Evolutionary conservation across 1,140 invertebrate species (phyloP), one percentile per base, ranked within the genome.

Genomic region (Leucophenga varia): DNA sequence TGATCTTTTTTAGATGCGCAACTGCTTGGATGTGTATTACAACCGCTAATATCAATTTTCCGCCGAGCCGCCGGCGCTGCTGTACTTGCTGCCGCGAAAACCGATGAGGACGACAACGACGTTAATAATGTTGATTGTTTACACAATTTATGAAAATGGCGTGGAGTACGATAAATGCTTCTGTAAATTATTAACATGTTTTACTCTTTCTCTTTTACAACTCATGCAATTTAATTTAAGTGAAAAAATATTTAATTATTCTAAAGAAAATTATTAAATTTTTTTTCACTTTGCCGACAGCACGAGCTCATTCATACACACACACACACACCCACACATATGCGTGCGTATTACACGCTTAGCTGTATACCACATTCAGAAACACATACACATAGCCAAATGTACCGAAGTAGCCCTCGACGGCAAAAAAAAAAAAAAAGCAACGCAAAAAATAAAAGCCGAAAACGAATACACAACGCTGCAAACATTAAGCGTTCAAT

Each of bases 171-270:
- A 55, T 53, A 70, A 54, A 69, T 40, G 16, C 54, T 59, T 52
- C 65, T 69, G 47, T 37, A 65, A 69, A 69, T 69, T 52, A 57
- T 37, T 46, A 65, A 51, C 65, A 69, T 69, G n/a, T n/a, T n/a
- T n/a, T n/a, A n/a, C n/a, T n/a, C n/a, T n/a, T n/a, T n/a, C n/a
- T n/a, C n/a, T n/a, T n/a, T n/a, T n/a, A n/a, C n/a, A n/a, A n/a
- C n/a, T n/a, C n/a, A n/a, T n/a, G n/a, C n/a, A n/a, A n/a, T n/a
- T n/a, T n/a, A n/a, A n/a, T 53, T 49, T 69, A 37, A 48, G 43
- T 52, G 40, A 41, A 41, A 48, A 4, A 20, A 17, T 17, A 31
- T 41, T 43, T 42, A 32, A 47, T 28, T 19, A 31, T 42, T 28
- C 43, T 50, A 49, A 45, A 47, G 39, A 37, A 43, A 47, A n/a